A percentile compares a stretch with the other conserved stretches of the same genome.
phyloP scores from a whole-genome alignment of 2,888 invertebrate genomes.

The Drosophila peninsularis region DNA sequence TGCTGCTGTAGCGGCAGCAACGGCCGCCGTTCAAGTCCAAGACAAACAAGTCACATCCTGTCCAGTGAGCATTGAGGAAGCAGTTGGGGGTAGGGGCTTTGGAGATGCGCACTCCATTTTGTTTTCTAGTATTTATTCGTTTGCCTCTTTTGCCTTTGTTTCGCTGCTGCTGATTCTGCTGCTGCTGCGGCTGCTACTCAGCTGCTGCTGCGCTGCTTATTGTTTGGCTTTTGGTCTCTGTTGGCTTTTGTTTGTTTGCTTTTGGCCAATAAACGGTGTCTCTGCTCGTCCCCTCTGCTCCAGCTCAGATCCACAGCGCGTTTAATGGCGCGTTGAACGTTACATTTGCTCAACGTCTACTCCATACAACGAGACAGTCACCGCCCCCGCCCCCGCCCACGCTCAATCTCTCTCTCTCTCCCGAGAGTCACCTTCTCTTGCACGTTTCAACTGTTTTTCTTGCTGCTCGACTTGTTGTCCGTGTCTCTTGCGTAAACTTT shows the following conservation, averaged over 20 bases:
- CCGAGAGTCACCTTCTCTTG: not conserved
- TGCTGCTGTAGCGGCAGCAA: conserved; percentile 7
- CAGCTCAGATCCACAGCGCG: conserved; percentile 32
- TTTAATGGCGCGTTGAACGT: conserved; percentile 72
- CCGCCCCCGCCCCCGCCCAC: not conserved
- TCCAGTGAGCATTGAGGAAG: conserved; percentile 6
- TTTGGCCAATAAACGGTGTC: conserved; percentile 73
- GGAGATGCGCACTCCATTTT: conserved; percentile 42
- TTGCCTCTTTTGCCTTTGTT: conserved; percentile 49
- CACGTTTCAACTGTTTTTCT: conserved; percentile 14
- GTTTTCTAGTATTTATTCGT: conserved; percentile 66
- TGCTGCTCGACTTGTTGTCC: conserved; percentile 53
- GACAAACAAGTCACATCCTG: conserved; percentile 69
- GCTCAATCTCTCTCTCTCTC: not conserved
- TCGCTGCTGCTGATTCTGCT: conserved; percentile 22
- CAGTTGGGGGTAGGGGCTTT: not conserved
- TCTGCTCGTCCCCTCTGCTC: conserved; percentile 5
- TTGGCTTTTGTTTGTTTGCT: conserved; percentile 71
- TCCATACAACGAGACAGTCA: not conserved
- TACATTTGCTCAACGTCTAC: conserved; percentile 46
- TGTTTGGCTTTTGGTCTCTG: conserved; percentile 67
- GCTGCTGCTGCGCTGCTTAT: conserved; percentile 47
- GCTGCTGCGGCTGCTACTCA: conserved; percentile 18
- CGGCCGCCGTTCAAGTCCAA: conserved; percentile 60
- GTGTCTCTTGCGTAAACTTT: conserved; percentile 71